phyloP scores from a whole-genome alignment of 1,140 invertebrate species.

The Drosophila azteca region DNA sequence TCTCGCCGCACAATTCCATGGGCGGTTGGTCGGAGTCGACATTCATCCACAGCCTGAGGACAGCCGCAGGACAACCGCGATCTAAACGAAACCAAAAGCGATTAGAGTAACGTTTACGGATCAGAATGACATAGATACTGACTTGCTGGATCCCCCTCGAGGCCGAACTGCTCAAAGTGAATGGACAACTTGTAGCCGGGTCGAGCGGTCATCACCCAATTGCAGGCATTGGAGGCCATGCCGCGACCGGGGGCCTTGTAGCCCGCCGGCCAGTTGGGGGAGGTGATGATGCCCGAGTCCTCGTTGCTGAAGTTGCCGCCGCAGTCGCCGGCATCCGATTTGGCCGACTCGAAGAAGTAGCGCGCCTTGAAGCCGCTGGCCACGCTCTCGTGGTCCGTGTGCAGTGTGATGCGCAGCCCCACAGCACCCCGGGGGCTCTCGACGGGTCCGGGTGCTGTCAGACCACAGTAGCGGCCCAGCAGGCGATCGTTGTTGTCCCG shows the following conservation, averaged over 20 bases:
- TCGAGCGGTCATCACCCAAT: constrained; percentile 95
- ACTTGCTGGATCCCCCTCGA: constrained; percentile 95
- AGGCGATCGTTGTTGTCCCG: constrained; percentile 91
- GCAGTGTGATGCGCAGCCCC: constrained; percentile 92
- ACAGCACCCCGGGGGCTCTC: constrained; percentile 93
- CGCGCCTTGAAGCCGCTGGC: constrained; percentile 95
- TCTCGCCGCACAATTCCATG: constrained; percentile 95
- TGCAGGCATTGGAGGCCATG: constrained; percentile 92
- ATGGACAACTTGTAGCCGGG: constrained; percentile 92
- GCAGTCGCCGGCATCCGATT: constrained; percentile 95
- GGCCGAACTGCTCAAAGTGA: constrained; percentile 93
- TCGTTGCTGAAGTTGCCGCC: constrained; percentile 94
- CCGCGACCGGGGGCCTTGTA: constrained; percentile 91
- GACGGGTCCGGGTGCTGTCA: constrained; percentile 93
- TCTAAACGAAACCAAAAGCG: constrained; percentile 84
- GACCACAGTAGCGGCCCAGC: constrained; percentile 93
- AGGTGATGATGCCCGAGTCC: constrained; percentile 93
- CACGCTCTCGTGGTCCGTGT: constrained; percentile 92
- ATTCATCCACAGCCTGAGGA: constrained; percentile 93
- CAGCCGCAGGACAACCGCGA: constrained; percentile 94
- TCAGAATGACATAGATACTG: constrained; percentile 56
- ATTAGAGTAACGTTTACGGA: not conserved
- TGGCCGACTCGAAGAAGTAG: constrained; percentile 94
- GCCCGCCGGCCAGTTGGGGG: constrained; percentile 93
- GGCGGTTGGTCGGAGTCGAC: constrained; percentile 88